Base-by-base conservation (phyloP, 2,113 vertebrate genomes). In the Telmatochromis sp. region DNA sequence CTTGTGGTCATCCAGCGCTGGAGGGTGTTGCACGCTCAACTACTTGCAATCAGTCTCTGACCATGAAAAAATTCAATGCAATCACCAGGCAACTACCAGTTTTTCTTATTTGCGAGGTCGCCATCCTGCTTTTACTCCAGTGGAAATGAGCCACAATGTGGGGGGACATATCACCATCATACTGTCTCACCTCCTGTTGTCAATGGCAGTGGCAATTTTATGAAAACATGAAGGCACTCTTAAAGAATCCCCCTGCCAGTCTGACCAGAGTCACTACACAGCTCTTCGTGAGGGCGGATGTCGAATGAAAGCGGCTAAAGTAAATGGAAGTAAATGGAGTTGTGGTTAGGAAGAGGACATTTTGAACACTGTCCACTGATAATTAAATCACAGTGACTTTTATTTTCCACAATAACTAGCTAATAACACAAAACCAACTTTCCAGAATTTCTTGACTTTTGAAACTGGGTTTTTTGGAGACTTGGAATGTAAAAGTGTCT, bases 251-350 rank as follows among this genome's bases (percentile, higher is more conserved):
- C 7, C 63, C 63, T 40, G 33, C 63, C 63, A 5, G n/a, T 4
- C 5, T 0, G 63, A 68, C 11, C 63, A 68, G 11, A 68, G 35
- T 37, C 63, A 21, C 63, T 23, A 6, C 37, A 2, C 35, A 40
- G 35, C 35, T 42, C 65, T 42, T 23, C 2, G 7, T 68, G 63
- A 21, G 6, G 33, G 1, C 0, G 1, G n/a, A 9, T 42, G 65
- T 71, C n/a, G 11, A 42, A 42, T 42, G 0, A 3, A 68, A 21
- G 35, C 5, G 0, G 65, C 0, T 71, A 42, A 23, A 71, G 1
- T 42, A 71, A 9, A 68, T 40, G 5, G 7, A 68, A 71, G 63
- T 68, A 23, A 42, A 23, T 42, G 37, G n/a, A 42, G n/a, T 15
- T 9, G 37, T 71, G n/a, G 65, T 42, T 26, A 23, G 12, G 37